Evolutionary conservation across 2,888 invertebrate genomes (phyloP).

Genomic region (Tipula helvola): DNA sequence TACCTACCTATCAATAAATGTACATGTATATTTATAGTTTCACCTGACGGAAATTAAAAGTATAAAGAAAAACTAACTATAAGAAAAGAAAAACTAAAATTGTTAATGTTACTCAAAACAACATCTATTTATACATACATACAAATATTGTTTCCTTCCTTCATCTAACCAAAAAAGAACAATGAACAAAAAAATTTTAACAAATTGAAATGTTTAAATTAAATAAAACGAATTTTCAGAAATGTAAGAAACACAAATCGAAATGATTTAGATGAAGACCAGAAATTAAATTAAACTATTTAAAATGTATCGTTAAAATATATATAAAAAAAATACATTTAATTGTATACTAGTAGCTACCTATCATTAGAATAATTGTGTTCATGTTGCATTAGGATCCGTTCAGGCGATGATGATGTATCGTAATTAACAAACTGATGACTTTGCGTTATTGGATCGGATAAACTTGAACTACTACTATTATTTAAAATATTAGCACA

Average conservation of each 20-base stretch:
- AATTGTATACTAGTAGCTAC: not conserved
- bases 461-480: not conserved
- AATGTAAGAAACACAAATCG: not conserved
- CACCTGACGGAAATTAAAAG: not conserved
- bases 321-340: not conserved
- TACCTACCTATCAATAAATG: not conserved
- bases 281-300: not conserved
- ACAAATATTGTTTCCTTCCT: not conserved
- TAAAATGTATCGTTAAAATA: not conserved
- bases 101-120: not conserved
- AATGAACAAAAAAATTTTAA: not conserved
- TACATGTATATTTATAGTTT: not conserved
- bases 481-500: not conserved
- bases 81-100: not conserved
- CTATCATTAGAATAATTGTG: not conserved
- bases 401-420: not conserved
- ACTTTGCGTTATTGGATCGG: constrained; percentile 5
- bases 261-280: not conserved
- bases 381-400: not conserved
- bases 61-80: not conserved
- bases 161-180: not conserved
- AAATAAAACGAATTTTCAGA: not conserved
- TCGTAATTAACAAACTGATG: not conserved
- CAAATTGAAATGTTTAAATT: not conserved
- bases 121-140: not conserved